Conservation (phyloP, 2,113 vertebrate genomes). For the Thalassoma bifasciatum region DNA sequence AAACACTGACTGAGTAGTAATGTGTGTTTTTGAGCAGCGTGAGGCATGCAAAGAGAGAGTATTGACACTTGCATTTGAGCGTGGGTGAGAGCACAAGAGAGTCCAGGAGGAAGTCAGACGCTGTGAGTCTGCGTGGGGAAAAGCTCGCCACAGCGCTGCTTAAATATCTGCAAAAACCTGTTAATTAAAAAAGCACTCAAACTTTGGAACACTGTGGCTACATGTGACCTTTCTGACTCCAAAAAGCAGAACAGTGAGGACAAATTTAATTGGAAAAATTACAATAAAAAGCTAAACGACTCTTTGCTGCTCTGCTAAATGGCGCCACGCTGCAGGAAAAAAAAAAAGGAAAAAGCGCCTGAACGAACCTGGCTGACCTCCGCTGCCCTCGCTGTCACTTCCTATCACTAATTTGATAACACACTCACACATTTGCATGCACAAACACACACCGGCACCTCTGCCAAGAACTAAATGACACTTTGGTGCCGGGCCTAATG, state of each 20-base stretch:
- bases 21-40: not conserved
- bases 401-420: not conserved
- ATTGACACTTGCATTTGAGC: not conserved
- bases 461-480: constrained; percentile 32
- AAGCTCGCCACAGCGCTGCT: not conserved
- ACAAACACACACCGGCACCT: not conserved
- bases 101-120: not conserved
- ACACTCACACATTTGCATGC: not conserved
- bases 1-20: not conserved
- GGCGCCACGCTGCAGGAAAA: not conserved
- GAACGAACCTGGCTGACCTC: not conserved
- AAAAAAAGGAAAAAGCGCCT: not conserved
- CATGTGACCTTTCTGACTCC: constrained; percentile 1
- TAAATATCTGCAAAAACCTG: not conserved
- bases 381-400: constrained; percentile 7
- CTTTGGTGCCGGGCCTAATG: constrained; percentile 23
- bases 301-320: not conserved
- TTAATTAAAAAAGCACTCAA: not conserved
- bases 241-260: not conserved
- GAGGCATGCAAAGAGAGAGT: not conserved
- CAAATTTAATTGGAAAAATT: constrained; percentile 11
- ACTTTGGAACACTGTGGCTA: not conserved
- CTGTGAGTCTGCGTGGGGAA: too few relatives aligned
- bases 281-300: not conserved
- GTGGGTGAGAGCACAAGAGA: not conserved